Evolutionary conservation across 1,140 invertebrate genomes (phyloP).

Genomic region (Pseudomyrmex gracilis): DNA sequence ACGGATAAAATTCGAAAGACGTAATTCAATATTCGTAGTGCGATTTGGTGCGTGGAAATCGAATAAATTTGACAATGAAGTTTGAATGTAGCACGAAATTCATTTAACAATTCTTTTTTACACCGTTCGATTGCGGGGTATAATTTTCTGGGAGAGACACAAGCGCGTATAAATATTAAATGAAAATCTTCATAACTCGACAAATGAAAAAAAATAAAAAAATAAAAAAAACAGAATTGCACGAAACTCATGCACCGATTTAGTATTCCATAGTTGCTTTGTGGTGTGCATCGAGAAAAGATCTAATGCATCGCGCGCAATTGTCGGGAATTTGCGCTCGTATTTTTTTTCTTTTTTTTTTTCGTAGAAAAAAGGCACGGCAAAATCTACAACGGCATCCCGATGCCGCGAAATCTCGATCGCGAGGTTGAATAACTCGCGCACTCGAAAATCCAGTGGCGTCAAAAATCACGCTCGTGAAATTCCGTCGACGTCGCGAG

Average conservation of each 20-base stretch:
- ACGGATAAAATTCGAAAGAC: neutral
- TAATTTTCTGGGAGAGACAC: neutral
- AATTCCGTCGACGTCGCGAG: slow-evolving; percentile 49
- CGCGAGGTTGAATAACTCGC: slow-evolving; percentile 48
- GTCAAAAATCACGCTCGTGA: slow-evolving; percentile 55
- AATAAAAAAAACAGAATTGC: neutral
- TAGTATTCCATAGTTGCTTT: neutral
- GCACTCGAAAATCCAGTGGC: slow-evolving; percentile 38
- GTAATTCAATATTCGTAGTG: slow-evolving; percentile 20
- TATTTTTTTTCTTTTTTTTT: slow-evolving; percentile 15
- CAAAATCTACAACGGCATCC: slow-evolving; percentile 26
- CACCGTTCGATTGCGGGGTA: neutral
- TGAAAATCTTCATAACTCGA: slow-evolving; percentile 2
- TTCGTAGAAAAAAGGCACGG: neutral
- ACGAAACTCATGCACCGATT: neutral
- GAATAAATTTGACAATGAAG: neutral
- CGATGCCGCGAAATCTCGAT: slow-evolving; percentile 14
- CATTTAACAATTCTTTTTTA: slow-evolving; percentile 11
- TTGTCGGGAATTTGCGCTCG: slow-evolving; percentile 16
- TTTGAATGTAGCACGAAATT: neutral
- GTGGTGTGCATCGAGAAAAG: neutral
- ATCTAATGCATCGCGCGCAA: neutral
- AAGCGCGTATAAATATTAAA: neutral
- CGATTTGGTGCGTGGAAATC: neutral
- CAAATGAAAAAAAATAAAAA: neutral